These are phyloP conservation scores for Leptodirus hochenwartii DNA, from an alignment of 2,888 invertebrate genomes.

Conservation along the genomic window DNA sequence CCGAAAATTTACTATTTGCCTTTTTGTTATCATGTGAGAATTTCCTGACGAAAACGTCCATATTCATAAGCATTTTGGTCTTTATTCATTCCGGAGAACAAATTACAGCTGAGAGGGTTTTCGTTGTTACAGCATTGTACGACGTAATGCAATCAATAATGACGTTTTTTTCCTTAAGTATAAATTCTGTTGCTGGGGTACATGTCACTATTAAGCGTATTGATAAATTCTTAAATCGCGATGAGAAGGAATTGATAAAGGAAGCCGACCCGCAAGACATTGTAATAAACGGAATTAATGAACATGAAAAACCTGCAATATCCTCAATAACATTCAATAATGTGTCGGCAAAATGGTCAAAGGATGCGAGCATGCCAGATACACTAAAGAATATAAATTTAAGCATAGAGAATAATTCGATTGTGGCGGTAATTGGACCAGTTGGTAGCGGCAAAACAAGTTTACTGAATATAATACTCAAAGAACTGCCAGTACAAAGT, in stretches of 20 bases:
- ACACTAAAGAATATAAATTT: no score
- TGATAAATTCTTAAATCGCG: conserved; percentile 31
- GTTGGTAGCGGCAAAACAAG: no score
- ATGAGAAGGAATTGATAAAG: no score
- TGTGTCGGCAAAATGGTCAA: conserved; percentile 29
- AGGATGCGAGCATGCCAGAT: no score
- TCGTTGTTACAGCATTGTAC: conserved; percentile 73
- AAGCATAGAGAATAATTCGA: no score
- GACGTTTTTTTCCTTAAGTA: conserved; percentile 76
- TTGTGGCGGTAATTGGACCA: no score
- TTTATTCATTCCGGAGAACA: conserved; percentile 47
- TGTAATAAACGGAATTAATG: no score
- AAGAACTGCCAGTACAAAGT: no score
- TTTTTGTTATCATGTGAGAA: conserved; percentile 60
- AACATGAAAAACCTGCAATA: no score
- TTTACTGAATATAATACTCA: no score
- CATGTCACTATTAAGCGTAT: conserved; percentile 52
- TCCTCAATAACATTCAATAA: conserved; percentile 51
- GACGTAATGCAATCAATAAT: conserved; percentile 69
- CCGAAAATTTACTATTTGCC: no score
- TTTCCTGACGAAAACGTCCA: conserved; percentile 66
- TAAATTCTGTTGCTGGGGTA: conserved; percentile 59
- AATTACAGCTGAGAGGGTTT: conserved; percentile 63
- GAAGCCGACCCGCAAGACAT: no score
- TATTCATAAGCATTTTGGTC: conserved; percentile 61